Evolutionary conservation across 2,888 invertebrate species (phyloP), one percentile per base, ranked within the genome.

Genomic region (Pyralis farinalis): DNA sequence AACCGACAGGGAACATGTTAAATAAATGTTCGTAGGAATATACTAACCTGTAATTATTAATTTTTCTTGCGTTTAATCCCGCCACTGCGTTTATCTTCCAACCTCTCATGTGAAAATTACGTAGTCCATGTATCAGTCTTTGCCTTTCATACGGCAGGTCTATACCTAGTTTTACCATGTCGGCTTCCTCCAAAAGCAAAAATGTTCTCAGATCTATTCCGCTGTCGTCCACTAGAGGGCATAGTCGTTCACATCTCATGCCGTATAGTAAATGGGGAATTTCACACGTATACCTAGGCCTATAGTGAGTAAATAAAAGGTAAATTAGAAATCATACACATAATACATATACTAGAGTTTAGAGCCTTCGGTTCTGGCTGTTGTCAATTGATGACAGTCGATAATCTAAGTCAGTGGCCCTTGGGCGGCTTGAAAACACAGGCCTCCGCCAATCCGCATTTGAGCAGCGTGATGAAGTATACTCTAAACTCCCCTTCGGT

Each of bases 101-200:
- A 1, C 85, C 78, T 50, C 86, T 83, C 43, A 71, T 80, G 55
- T 93, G 93, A 61, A 93, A 93, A 48, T 82, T 87, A 37, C 88
- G 77, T 34, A 93, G 58, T 0, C 91, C 91, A 25, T 71, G 60
- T 38, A 83, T 63, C 46, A 93, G 82, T 58, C 91, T 82, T 46
- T 90, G 86, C 46, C 92, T 80, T 57, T 93, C 92, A 50, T 87
- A 91, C 1, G 91, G 91, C 72, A 93, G 82, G 2, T 85, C 74
- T 10, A 94, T 81, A 25, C 92, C 93, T 27, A 93, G 53, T 37
- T 77, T 63, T 32, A 82, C 62, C 66, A 94, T 82, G 55, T 92
- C 91, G 0, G 84, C 65, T 34, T 93, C 91, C 51, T 90, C 87
- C 29, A 92, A 56, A 27, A 90, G 73, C 3, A 94, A 61, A 55